Evolutionary conservation across 2,113 vertebrate species (phyloP).

Genomic region (Ammospiza nelsoni): DNA sequence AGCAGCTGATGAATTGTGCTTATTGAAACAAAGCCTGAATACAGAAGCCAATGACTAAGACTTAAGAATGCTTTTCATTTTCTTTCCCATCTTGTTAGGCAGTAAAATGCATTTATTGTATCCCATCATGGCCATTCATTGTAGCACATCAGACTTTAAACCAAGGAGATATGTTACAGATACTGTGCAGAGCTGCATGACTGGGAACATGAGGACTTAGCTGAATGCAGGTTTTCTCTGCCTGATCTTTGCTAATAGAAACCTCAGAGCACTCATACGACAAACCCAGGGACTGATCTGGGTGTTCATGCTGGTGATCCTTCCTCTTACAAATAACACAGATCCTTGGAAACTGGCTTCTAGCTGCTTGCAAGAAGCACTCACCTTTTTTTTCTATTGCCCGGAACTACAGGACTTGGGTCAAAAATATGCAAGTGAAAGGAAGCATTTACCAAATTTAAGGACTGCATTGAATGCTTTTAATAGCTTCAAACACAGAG

Average conservation of each 20-base stretch:
- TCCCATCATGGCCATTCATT: not conserved
- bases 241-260: not conserved
- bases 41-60: conserved; percentile 24
- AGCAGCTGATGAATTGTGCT: conserved; percentile 9
- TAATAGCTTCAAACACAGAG: not conserved
- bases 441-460: not conserved
- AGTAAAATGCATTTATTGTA: conserved; percentile 21
- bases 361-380: not conserved
- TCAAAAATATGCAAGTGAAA: not conserved
- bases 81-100: not conserved
- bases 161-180: not conserved
- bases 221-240: not conserved
- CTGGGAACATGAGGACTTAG: not conserved
- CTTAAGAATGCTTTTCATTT: conserved; percentile 13
- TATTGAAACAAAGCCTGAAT: conserved; percentile 17
- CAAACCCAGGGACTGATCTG: not conserved
- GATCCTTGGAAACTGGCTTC: not conserved
- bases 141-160: not conserved
- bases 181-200: not conserved
- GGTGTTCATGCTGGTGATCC: not conserved
- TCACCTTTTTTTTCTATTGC: not conserved
- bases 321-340: not conserved
- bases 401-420: not conserved
- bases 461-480: not conserved
- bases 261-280: not conserved